A percentile compares a stretch with the other conserved stretches of the same genome.
Conservation (phyloP, 2,888 invertebrate genomes). For the Allygus modestus region DNA sequence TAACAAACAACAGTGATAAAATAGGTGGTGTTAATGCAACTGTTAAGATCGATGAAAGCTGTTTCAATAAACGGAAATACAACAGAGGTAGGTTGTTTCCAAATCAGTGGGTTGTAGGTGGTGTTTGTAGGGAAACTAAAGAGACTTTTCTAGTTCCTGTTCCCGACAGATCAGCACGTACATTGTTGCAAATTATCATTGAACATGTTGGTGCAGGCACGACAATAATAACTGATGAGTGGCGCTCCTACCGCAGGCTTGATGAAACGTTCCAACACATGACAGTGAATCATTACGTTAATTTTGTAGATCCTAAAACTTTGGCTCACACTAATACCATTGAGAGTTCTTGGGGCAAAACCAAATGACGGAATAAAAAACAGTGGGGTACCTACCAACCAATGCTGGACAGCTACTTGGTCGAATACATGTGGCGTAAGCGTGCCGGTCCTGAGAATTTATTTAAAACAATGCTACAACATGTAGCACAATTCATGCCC, state of each 20-base stretch:
- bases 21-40: conserved; percentile 20
- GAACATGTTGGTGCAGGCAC: conserved; percentile 13
- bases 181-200: not conserved
- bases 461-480: no score
- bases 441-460: no score
- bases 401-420: not conserved
- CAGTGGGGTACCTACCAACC: conserved; percentile 1
- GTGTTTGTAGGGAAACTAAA: conserved; percentile 40
- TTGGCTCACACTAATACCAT: conserved; percentile 22
- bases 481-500: no score
- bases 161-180: conserved; percentile 1
- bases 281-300: not conserved
- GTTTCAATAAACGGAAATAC: conserved; percentile 24
- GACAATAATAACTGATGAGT: not conserved
- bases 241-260: not conserved
- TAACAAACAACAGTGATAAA: conserved; percentile 17
- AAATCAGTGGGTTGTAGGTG: conserved; percentile 38
- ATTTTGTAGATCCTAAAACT: conserved; percentile 20
- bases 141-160: not conserved
- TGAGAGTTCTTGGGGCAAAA: not conserved
- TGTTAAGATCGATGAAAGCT: conserved; percentile 44
- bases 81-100: conserved; percentile 33
- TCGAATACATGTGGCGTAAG: no score
- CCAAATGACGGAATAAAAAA: conserved; percentile 18
- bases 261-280: not conserved